Evolutionary conservation across 2,797 vertebrate species (phyloP).

Genomic region (Eupleurogrammus muticus): DNA sequence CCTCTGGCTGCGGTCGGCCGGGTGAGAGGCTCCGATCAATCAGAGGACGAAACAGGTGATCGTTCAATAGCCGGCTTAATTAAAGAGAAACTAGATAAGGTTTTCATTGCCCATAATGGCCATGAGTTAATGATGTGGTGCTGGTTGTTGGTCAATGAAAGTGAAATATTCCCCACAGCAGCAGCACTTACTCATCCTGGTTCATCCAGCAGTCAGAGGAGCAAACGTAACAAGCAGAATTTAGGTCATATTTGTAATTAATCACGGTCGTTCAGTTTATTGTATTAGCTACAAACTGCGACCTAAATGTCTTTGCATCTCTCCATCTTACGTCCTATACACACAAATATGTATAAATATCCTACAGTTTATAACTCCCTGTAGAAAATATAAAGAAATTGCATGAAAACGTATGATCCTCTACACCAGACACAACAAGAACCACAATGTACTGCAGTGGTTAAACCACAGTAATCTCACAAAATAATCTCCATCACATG

Average conservation of each 20-base stretch:
- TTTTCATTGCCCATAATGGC: conserved; percentile 30
- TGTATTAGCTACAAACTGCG: not conserved
- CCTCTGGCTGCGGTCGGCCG: conserved; percentile 7
- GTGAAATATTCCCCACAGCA: not conserved
- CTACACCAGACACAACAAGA: no score
- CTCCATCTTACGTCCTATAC: not conserved
- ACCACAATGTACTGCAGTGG: no score
- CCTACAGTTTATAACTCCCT: not conserved
- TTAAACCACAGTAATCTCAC: no score
- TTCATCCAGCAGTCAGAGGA: not conserved
- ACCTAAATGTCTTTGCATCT: not conserved
- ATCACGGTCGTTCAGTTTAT: not conserved
- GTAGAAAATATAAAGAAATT: not conserved
- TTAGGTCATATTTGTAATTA: not conserved
- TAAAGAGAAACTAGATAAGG: conserved; percentile 27
- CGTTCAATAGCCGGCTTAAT: conserved; percentile 34
- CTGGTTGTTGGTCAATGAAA: conserved; percentile 25
- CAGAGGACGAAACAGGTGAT: conserved; percentile 30
- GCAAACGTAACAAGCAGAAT: not conserved
- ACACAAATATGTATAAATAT: not conserved
- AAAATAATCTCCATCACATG: no score
- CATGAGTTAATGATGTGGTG: not conserved
- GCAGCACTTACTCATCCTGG: not conserved
- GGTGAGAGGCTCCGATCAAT: conserved; percentile 29
- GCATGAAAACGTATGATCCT: not conserved